Evolutionary conservation across 2,113 vertebrate species (phyloP).

Genomic region (Heterochromis multidens): DNA sequence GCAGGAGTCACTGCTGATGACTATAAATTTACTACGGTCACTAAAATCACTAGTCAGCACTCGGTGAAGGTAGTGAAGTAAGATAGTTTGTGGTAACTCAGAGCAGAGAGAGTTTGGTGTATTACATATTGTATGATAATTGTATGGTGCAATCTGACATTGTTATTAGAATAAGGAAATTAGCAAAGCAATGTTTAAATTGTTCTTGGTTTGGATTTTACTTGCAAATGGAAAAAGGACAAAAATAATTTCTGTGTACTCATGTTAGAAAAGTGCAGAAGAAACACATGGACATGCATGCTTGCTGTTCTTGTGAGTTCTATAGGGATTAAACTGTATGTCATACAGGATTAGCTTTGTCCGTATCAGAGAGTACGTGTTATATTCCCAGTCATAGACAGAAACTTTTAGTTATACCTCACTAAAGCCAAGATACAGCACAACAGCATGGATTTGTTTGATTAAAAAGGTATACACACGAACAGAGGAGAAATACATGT

Average conservation of each 20-base stretch:
- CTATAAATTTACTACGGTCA: neutral
- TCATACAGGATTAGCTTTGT: conserved; percentile 44
- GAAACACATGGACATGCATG: conserved; percentile 5
- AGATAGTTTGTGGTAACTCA: neutral
- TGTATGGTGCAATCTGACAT: neutral
- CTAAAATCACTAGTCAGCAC: neutral
- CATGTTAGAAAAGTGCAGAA: neutral
- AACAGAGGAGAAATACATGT: neutral
- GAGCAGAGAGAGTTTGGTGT: neutral
- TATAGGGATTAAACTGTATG: conserved; percentile 29
- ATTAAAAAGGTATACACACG: neutral
- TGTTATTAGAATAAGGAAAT: neutral
- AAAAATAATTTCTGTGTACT: neutral
- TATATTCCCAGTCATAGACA: conserved; percentile 36
- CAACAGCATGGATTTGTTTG: neutral
- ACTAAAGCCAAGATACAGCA: neutral
- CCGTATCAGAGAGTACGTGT: conserved; percentile 11
- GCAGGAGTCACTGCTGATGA: neutral
- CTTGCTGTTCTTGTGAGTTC: conserved; percentile 34
- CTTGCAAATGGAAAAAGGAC: neutral
- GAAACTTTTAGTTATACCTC: conserved; percentile 2
- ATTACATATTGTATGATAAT: neutral
- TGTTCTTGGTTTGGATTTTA: neutral
- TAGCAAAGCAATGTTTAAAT: neutral
- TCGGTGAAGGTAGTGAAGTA: neutral